Evolutionary conservation across 2,113 vertebrate species (phyloP), one percentile per base, ranked within the genome.

Genomic region (Rafetus swinhoei): DNA sequence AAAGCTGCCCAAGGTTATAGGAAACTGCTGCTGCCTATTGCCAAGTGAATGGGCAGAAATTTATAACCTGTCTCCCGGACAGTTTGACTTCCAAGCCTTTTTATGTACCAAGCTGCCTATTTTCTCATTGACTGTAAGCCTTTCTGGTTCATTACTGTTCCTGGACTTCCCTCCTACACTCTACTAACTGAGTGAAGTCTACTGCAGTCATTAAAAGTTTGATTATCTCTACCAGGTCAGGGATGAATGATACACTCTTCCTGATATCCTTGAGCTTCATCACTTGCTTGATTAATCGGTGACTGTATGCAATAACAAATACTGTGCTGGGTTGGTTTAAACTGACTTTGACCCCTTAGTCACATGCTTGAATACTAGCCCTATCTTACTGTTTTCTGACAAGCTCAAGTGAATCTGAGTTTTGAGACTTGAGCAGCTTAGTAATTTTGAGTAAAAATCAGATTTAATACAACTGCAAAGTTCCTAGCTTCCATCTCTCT

Each of bases 151-250:
- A 54, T 86, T n/a, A 4, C 56, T 76, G 50, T 74, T 53, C 35
- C 13, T 27, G n/a, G 0, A 24, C n/a, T 15, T 79, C 25, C 76
- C 82, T 81, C 55, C 22, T 1, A 0, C 25, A 83, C 35, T 53
- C 62, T 2, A 3, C 25, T 15, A 13, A 22, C 32, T 62, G 79
- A 22, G 45, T 54, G 80, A 84, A 62, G 32, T 53, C 65, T 79
- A 19, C 32, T 56, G 60, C 80, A 0, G 32, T 65, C 4, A 74
- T 39, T 57, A 24, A 53, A 59, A 13, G 45, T 86, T 50, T 72
- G 50, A 54, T 57, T 80, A 55, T 76, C 86, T 77, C 59, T 50
- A 19, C 16, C 3, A 1, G 62, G 74, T 82, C 27, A 39, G n/a
- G 65, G n/a, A 35, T 35, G 18, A 72, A 72, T 35, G n/a, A 72